phyloP scores from a whole-genome alignment of 2,797 vertebrate species.

The Florisuga fusca region DNA sequence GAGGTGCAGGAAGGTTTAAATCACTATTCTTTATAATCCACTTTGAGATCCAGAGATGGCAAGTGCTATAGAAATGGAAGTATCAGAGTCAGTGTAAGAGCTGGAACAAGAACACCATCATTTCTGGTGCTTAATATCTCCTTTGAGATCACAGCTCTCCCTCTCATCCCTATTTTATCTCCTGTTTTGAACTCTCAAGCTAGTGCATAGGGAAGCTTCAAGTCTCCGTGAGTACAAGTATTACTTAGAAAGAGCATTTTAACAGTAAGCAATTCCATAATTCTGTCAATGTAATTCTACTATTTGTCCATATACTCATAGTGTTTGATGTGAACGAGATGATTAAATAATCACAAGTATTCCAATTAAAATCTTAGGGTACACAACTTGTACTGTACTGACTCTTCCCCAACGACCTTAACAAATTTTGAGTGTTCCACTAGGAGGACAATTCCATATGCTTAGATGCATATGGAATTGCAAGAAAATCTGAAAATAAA shows the following conservation, averaged over 20 bases:
- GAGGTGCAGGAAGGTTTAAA: conserved; percentile 75
- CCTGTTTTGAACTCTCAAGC: neutral
- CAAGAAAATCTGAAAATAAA: neutral
- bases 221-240: neutral
- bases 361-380: neutral
- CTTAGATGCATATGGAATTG: neutral
- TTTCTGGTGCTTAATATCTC: conserved; percentile 62
- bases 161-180: conserved; percentile 2
- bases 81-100: conserved; percentile 73
- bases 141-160: conserved; percentile 57
- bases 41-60: conserved; percentile 78
- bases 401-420: neutral
- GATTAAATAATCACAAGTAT: neutral
- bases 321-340: neutral
- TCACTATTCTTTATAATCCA: conserved; percentile 78
- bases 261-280: neutral
- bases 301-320: neutral
- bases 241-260: neutral
- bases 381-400: neutral
- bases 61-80: conserved; percentile 76
- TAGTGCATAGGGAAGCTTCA: neutral
- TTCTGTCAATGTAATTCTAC: neutral
- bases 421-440: neutral
- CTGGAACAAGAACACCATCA: conserved; percentile 59
- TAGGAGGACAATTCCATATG: neutral